phyloP scores from a whole-genome alignment of 2,113 vertebrate species.

The Takifugu flavidus region DNA sequence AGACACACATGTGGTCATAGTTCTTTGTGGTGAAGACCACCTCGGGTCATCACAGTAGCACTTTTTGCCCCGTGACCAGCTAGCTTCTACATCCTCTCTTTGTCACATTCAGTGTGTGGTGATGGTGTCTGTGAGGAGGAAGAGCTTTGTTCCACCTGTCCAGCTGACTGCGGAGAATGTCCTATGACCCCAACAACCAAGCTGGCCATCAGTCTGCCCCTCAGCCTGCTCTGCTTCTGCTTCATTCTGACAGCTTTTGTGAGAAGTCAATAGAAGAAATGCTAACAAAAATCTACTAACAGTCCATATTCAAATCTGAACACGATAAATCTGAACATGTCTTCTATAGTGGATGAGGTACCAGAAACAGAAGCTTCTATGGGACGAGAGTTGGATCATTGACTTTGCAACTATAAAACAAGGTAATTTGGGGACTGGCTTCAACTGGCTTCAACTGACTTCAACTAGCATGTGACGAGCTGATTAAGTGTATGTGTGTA shows the following conservation, averaged over 20 bases:
- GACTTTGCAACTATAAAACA: constrained; percentile 80
- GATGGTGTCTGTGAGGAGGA: constrained; percentile 77
- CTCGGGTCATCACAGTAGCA: not conserved
- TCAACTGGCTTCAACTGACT: not conserved
- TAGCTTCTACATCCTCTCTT: not conserved
- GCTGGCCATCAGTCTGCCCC: constrained; percentile 73
- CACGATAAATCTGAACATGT: not conserved
- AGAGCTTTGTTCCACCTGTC: constrained; percentile 78
- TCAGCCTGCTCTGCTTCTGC: constrained; percentile 74
- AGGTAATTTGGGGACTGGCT: constrained; percentile 50
- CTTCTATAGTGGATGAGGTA: constrained; percentile 77
- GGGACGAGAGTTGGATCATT: constrained; percentile 86
- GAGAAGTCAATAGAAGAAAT: constrained; percentile 21
- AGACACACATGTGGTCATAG: no score
- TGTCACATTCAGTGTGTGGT: constrained; percentile 73
- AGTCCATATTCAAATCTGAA: not conserved
- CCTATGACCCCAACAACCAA: constrained; percentile 67
- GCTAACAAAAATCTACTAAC: not conserved
- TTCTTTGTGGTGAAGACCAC: no score
- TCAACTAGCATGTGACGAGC: not conserved
- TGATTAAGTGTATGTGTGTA: constrained; percentile 20
- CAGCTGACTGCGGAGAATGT: constrained; percentile 80
- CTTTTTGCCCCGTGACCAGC: not conserved
- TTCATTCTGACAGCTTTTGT: constrained; percentile 75
- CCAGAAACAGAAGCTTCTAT: constrained; percentile 85